Evolutionary conservation across 2,797 vertebrate genomes (phyloP).

Genomic region (Melanotaenia maccullochi): DNA sequence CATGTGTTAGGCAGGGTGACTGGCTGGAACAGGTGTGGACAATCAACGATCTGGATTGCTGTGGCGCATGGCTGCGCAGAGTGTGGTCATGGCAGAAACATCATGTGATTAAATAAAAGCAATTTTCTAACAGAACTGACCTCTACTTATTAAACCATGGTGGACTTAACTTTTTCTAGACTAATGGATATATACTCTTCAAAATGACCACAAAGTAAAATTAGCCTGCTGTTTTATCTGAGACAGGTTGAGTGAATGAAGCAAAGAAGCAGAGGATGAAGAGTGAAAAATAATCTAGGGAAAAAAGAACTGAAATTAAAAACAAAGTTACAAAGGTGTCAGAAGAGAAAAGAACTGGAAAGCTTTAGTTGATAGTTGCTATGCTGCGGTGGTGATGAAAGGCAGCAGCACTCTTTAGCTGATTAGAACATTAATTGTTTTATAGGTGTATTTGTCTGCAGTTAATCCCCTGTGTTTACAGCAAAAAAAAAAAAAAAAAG

Average conservation of each 20-base stretch:
- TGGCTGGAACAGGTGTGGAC: too few relatives aligned
- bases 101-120: too few relatives aligned
- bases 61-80: too few relatives aligned
- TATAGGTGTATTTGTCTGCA: conserved; percentile 72
- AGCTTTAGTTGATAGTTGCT: conserved; percentile 26
- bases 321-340: not conserved
- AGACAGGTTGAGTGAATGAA: conserved; percentile 16
- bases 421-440: conserved; percentile 75
- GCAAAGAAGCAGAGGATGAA: conserved; percentile 26
- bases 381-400: conserved; percentile 42
- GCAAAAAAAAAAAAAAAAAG: conserved; percentile 62
- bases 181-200: too few relatives aligned
- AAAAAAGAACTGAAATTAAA: not conserved
- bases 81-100: too few relatives aligned
- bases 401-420: conserved; percentile 48
- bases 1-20: too few relatives aligned
- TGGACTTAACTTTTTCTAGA: too few relatives aligned
- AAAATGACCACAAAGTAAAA: not conserved
- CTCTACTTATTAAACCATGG: too few relatives aligned
- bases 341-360: not conserved
- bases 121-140: too few relatives aligned
- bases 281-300: not conserved
- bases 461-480: conserved; percentile 74
- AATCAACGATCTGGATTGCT: too few relatives aligned
- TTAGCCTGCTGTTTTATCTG: conserved; percentile 14